phyloP scores from a whole-genome alignment of 1,140 invertebrate species.

The Neodiprion pinetum region DNA sequence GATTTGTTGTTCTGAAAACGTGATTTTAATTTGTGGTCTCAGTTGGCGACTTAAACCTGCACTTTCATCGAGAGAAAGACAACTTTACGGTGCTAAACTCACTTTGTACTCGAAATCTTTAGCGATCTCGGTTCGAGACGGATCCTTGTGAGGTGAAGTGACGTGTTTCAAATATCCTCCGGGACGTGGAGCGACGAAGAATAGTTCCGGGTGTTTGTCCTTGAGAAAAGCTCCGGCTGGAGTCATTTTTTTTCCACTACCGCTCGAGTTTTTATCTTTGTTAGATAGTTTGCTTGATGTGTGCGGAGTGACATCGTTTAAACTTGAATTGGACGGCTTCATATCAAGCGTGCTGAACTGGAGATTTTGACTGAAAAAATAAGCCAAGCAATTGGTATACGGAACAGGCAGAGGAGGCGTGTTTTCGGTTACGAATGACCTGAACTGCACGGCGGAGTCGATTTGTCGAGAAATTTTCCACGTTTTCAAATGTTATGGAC shows the following conservation, averaged over 20 bases:
- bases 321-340: not conserved
- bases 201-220: not conserved
- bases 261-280: not conserved
- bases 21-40: not conserved
- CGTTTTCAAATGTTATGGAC: too few species aligned
- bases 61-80: too few species aligned
- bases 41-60: too few species aligned
- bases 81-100: too few species aligned
- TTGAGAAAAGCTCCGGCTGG: not conserved
- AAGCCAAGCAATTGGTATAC: too few species aligned
- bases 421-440: too few species aligned
- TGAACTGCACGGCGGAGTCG: too few species aligned
- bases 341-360: not conserved
- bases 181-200: not conserved
- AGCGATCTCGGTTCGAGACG: not conserved
- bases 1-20: not conserved
- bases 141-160: not conserved
- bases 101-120: not conserved
- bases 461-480: too few species aligned
- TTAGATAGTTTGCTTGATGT: not conserved
- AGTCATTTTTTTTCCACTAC: not conserved
- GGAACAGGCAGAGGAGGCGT: too few species aligned
- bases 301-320: not conserved
- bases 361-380: too few species aligned
- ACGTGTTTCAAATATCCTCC: not conserved